Percentiles rank a stretch among this genome's conserved stretches.
phyloP scores from a whole-genome alignment of 2,797 vertebrate species.

The Sebastes hubbsi region DNA sequence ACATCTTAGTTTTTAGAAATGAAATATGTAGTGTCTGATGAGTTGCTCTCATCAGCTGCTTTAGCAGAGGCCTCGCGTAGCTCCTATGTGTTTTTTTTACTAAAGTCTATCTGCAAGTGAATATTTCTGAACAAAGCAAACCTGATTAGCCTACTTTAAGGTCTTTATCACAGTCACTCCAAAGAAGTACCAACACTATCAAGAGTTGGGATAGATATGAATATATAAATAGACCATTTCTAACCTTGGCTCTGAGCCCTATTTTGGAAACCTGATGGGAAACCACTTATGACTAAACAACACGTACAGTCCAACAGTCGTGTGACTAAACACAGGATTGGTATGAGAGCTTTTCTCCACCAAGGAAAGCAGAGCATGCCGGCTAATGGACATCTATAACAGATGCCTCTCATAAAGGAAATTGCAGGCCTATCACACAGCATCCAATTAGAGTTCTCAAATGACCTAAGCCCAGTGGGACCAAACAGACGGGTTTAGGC shows the following conservation, averaged over 20 bases:
- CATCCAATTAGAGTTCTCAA: neutral
- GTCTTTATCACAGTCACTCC: neutral
- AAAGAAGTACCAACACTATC: neutral
- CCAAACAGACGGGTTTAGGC: too few relatives aligned
- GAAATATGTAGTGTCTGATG: neutral
- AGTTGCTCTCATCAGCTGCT: neutral
- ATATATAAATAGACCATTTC: neutral
- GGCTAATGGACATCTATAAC: neutral
- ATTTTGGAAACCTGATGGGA: neutral
- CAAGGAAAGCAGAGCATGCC: neutral
- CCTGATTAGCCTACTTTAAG: neutral
- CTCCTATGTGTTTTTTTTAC: neutral
- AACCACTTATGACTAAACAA: neutral
- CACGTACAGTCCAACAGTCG: neutral
- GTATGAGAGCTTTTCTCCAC: neutral
- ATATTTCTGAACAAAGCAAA: neutral
- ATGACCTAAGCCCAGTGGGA: too few relatives aligned
- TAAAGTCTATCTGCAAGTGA: fast-evolving
- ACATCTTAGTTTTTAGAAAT: neutral
- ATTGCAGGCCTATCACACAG: neutral
- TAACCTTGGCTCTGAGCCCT: neutral
- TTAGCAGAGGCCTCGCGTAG: neutral
- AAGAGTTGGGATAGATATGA: neutral
- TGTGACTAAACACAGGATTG: neutral
- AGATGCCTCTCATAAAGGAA: slow-evolving; percentile 19